Conservation (phyloP, 2,888 invertebrate genomes). For the Tipula helvola region DNA sequence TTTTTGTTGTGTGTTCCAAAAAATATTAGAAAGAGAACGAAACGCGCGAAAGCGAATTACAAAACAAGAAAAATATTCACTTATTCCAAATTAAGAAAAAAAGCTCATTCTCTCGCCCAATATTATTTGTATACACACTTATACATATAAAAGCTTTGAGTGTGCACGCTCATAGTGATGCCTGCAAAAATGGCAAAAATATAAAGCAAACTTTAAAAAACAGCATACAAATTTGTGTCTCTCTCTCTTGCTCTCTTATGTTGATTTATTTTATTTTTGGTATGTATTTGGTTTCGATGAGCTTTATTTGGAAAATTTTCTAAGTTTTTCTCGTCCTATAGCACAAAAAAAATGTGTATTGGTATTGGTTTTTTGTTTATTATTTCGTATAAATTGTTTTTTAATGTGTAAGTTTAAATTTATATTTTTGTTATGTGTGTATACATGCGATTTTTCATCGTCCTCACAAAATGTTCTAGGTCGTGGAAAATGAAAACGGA, state of each 20-base stretch:
- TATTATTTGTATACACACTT: background rate
- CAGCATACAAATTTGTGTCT: background rate
- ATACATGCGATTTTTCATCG: background rate
- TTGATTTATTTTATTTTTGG: background rate
- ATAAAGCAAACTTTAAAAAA: background rate
- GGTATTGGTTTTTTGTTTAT: background rate
- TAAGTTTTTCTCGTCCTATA: background rate
- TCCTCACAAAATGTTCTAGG: background rate
- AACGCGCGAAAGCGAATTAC: background rate
- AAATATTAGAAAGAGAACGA: background rate
- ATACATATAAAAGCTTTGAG: background rate
- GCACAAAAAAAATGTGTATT: background rate
- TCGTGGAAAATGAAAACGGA: background rate
- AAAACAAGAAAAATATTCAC: background rate
- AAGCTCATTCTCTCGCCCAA: background rate
- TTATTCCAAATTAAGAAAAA: background rate
- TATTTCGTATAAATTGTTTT: background rate
- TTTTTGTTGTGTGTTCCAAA: background rate
- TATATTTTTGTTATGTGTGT: background rate
- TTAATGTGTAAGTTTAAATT: background rate
- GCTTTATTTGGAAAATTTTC: background rate
- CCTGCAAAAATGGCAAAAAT: background rate
- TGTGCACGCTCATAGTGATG: background rate
- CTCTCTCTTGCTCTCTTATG: background rate
- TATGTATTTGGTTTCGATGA: background rate